Evolutionary conservation across 2,888 invertebrate species (phyloP).

Genomic region (Macrosoma leucophasiata): DNA sequence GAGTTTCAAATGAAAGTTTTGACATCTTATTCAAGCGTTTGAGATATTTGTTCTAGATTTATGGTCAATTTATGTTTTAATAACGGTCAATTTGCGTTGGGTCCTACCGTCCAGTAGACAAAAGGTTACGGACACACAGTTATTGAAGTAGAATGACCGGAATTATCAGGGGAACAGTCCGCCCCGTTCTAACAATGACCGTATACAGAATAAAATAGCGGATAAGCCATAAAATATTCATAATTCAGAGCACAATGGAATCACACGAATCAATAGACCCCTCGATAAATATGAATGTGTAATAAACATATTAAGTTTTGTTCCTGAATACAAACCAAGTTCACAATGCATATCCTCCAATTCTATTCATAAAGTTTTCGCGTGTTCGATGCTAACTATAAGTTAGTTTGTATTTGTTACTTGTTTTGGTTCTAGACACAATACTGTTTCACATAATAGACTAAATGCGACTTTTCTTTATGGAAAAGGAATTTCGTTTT

Average conservation of each 20-base stretch:
- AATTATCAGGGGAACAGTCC: slow-evolving; percentile 34
- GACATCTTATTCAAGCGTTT: slow-evolving; percentile 2
- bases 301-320: slow-evolving; percentile 26
- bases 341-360: too few relatives aligned
- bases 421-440: too few relatives aligned
- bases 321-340: slow-evolving; percentile 12
- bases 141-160: slow-evolving; percentile 40
- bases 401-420: too few relatives aligned
- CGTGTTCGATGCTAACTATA: too few relatives aligned
- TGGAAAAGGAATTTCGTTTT: too few relatives aligned
- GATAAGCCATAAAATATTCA: slow-evolving; percentile 62
- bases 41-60: slow-evolving; percentile 13
- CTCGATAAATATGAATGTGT: slow-evolving; percentile 29
- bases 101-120: slow-evolving; percentile 20
- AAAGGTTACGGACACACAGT: slow-evolving; percentile 32
- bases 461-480: too few relatives aligned
- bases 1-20: neutral
- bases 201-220: slow-evolving; percentile 45
- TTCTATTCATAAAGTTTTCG: too few relatives aligned
- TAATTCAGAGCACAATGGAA: slow-evolving; percentile 40
- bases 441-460: too few relatives aligned
- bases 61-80: slow-evolving; percentile 20
- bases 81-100: slow-evolving; percentile 37
- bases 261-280: slow-evolving; percentile 43
- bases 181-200: slow-evolving; percentile 47